These are phyloP conservation scores for Selene dorsalis DNA, from an alignment of 2,797 vertebrate species.

Conservation along the genomic window DNA sequence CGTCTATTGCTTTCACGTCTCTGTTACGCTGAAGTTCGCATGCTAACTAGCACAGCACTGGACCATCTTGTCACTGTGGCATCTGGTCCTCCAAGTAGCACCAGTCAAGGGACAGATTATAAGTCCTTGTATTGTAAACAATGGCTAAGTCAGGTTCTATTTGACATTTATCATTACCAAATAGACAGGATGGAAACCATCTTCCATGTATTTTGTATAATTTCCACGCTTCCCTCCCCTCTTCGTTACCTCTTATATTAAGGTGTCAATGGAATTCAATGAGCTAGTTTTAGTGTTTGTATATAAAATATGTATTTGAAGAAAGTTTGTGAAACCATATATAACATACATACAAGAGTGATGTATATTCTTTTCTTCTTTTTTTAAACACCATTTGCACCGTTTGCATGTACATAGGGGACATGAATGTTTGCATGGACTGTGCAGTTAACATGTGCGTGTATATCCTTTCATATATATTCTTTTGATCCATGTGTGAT, in stretches of 20 bases:
- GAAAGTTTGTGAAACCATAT: constrained; percentile 4
- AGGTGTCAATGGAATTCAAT: background rate
- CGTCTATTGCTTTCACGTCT: too few relatives aligned
- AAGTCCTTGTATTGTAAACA: too few relatives aligned
- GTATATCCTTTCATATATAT: constrained; percentile 2
- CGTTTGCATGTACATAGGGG: background rate
- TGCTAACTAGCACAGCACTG: too few relatives aligned
- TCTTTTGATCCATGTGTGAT: constrained; percentile 29
- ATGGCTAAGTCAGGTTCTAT: background rate
- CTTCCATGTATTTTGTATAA: background rate
- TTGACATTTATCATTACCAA: background rate
- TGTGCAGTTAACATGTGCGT: background rate
- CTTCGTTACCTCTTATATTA: background rate
- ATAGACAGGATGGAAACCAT: background rate
- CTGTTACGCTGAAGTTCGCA: too few relatives aligned
- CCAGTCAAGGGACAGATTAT: too few relatives aligned
- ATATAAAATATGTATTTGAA: constrained; percentile 10
- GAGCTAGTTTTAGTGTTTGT: constrained; percentile 12
- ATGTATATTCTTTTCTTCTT: constrained; percentile 35
- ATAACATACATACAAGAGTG: constrained; percentile 1
- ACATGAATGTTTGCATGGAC: constrained; percentile 4
- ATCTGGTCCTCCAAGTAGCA: too few relatives aligned
- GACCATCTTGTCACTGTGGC: too few relatives aligned
- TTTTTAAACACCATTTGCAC: background rate
- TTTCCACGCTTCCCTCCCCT: background rate